phyloP scores from a whole-genome alignment of 2,888 invertebrate species.

The Aporophyla nigra region DNA sequence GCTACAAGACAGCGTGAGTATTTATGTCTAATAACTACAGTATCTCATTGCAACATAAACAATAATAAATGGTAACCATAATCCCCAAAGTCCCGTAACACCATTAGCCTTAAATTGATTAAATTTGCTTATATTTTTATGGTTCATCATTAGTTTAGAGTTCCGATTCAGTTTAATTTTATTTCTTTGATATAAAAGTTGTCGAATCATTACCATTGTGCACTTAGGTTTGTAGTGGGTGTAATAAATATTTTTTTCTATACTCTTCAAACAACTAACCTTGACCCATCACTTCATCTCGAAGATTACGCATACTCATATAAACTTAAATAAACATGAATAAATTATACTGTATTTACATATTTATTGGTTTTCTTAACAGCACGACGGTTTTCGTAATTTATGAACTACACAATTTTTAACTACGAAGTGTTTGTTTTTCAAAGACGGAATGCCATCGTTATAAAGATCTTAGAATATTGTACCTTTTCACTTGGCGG shows the following conservation, averaged over 20 bases:
- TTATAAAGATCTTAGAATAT: not conserved
- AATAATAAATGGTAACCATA: not conserved
- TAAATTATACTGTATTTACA: slow-evolving; percentile 41
- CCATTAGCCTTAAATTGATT: not conserved
- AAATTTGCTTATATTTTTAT: not conserved
- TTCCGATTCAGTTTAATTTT: not conserved
- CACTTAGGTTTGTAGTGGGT: not conserved
- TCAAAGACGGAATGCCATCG: not conserved
- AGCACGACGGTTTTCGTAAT: slow-evolving; percentile 5
- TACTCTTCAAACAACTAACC: slow-evolving; percentile 41
- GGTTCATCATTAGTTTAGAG: not conserved
- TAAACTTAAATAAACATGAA: slow-evolving; percentile 46
- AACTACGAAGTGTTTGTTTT: not conserved
- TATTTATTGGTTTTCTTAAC: slow-evolving; percentile 38
- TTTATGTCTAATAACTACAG: not conserved
- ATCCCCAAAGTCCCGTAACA: not conserved
- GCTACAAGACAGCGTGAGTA: slow-evolving; percentile 94
- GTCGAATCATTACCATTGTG: slow-evolving; percentile 7
- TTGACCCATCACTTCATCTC: slow-evolving; percentile 55
- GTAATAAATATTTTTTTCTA: not conserved
- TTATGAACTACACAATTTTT: not conserved
- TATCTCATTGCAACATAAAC: not conserved
- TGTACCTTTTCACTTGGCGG: not conserved
- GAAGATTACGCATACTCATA: slow-evolving; percentile 34
- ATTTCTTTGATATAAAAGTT: not conserved